phyloP scores from a whole-genome alignment of 2,888 invertebrate genomes.

The Mechanitis mazaeus region DNA sequence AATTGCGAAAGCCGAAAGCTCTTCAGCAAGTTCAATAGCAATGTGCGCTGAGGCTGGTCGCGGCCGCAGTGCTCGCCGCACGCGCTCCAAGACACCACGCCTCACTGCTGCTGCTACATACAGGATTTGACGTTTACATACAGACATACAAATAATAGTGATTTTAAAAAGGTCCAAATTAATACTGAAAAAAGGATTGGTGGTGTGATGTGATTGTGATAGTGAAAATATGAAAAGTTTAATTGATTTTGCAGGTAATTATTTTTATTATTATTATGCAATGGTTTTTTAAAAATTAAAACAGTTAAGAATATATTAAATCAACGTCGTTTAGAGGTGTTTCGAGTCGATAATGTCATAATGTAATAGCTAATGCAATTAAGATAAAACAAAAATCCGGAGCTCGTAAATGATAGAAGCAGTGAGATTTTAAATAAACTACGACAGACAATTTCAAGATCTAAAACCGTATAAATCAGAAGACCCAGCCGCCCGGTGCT shows the following conservation, averaged over 20 bases:
- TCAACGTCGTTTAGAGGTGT: background rate
- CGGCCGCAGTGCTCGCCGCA: constrained; percentile 58
- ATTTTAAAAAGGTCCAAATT: background rate
- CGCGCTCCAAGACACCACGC: constrained; percentile 65
- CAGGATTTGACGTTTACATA: constrained; percentile 17
- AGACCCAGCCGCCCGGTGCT: constrained; percentile 58
- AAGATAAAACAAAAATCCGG: constrained; percentile 3
- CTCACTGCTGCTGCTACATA: constrained; percentile 34
- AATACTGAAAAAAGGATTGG: constrained; percentile 17
- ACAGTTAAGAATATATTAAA: constrained; percentile 6
- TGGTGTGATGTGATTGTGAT: constrained; percentile 26
- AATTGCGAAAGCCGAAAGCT: constrained; percentile 59
- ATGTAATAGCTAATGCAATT: background rate
- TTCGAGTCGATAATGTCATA: background rate
- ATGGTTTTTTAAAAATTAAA: constrained; percentile 4
- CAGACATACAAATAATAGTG: background rate
- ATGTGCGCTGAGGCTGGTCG: constrained; percentile 39
- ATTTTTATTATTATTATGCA: constrained; percentile 7
- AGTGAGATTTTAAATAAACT: constrained; percentile 34
- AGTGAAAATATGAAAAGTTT: constrained; percentile 23
- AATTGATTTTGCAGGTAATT: constrained; percentile 29
- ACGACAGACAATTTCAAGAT: constrained; percentile 61
- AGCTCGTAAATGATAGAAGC: background rate
- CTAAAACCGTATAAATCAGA: constrained; percentile 63
- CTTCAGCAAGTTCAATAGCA: constrained; percentile 70